These are phyloP conservation scores for Brachypodius melanocephalos DNA, from an alignment of 2,113 vertebrate species.

Conservation along the genomic window DNA sequence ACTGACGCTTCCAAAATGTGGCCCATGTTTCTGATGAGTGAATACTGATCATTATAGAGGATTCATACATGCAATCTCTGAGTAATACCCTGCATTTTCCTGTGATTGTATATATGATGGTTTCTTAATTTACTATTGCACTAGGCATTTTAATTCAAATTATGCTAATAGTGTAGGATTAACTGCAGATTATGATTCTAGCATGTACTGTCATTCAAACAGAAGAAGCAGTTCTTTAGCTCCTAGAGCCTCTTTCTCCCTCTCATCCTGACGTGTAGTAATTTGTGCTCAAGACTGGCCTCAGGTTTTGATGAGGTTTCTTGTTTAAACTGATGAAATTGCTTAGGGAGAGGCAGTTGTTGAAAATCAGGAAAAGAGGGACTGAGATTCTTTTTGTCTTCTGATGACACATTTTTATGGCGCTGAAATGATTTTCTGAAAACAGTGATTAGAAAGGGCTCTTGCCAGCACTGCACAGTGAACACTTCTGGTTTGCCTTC, in stretches of 20 bases:
- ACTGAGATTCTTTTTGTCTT: not conserved
- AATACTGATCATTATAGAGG: conserved; percentile 34
- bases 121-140: conserved; percentile 41
- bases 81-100: conserved; percentile 22
- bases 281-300: conserved; percentile 7
- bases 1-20: not conserved
- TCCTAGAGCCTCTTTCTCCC: not conserved
- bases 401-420: not conserved
- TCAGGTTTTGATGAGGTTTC: conserved; percentile 20
- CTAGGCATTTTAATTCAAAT: conserved; percentile 59
- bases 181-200: conserved; percentile 44
- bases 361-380: not conserved
- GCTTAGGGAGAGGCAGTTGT: not conserved
- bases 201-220: conserved; percentile 3
- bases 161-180: conserved; percentile 55
- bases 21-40: not conserved
- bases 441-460: not conserved
- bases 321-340: conserved; percentile 1
- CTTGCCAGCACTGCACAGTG: not conserved
- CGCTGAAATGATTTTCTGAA: not conserved
- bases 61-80: not conserved
- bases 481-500: not conserved
- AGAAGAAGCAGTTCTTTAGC: conserved; percentile 6
- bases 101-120: conserved; percentile 5
- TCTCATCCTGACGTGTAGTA: not conserved